Evolutionary conservation across 2,113 vertebrate genomes (phyloP).

Genomic region (Alligator mississippiensis): DNA sequence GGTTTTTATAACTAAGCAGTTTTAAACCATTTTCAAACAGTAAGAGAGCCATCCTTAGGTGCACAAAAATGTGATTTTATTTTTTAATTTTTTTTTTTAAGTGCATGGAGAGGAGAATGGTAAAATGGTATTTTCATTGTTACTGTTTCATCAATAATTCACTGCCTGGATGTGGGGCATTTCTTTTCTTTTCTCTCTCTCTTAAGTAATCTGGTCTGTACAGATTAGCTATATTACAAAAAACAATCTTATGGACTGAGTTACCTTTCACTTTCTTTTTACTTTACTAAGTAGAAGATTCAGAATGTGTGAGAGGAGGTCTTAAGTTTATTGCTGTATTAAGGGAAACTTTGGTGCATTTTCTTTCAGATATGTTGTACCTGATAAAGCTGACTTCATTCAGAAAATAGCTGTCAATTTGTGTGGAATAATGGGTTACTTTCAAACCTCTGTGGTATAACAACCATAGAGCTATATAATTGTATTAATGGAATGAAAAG

Average conservation of each 20-base stretch:
- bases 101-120: neutral
- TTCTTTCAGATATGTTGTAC: constrained; percentile 1
- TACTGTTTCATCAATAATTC: neutral
- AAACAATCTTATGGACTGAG: neutral
- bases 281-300: neutral
- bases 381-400: constrained; percentile 4
- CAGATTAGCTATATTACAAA: neutral
- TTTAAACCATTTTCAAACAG: neutral
- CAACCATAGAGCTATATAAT: neutral
- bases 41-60: neutral
- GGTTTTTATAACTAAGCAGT: neutral
- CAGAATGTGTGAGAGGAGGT: neutral
- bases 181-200: too few species aligned
- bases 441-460: neutral
- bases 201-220: neutral
- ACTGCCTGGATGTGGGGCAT: neutral
- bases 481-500: constrained; percentile 36
- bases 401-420: constrained; percentile 3
- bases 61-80: neutral
- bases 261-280: neutral
- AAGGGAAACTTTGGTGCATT: neutral
- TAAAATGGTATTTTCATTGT: neutral
- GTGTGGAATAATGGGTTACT: constrained; percentile 20
- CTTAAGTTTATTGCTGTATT: neutral
- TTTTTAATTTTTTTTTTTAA: neutral